Conservation (phyloP, 2,888 invertebrate genomes). For the Abrostola tripartita region DNA sequence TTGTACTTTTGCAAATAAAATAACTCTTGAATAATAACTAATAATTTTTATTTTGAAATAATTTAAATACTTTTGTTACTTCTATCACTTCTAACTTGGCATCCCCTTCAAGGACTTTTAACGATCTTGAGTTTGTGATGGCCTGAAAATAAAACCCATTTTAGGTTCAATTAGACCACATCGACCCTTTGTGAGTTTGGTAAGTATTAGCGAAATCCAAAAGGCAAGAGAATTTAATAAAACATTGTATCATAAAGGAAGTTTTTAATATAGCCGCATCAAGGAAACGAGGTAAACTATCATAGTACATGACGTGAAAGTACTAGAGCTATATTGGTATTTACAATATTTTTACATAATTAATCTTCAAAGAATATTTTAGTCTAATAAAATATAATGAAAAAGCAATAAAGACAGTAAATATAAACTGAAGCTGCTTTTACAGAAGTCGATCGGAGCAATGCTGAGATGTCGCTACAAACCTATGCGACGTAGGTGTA, state of each 20-base stretch:
- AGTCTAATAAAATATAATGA: slow-evolving; percentile 55
- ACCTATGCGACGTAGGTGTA: slow-evolving; percentile 98
- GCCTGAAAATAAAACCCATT: slow-evolving; percentile 83
- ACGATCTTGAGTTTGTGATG: slow-evolving; percentile 73
- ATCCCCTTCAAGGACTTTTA: slow-evolving; percentile 76
- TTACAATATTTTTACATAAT: slow-evolving; percentile 79
- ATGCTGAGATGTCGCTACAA: slow-evolving; percentile 57
- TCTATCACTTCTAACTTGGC: slow-evolving; percentile 85
- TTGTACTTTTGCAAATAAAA: slow-evolving; percentile 77
- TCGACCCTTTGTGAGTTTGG: slow-evolving; percentile 31
- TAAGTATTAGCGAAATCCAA: slow-evolving; percentile 43
- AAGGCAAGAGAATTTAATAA: slow-evolving; percentile 64
- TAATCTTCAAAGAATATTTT: slow-evolving; percentile 58
- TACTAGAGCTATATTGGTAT: slow-evolving; percentile 80
- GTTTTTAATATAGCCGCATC: slow-evolving; percentile 82
- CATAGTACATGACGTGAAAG: slow-evolving; percentile 77
- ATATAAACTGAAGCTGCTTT: slow-evolving; percentile 53
- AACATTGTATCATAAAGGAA: slow-evolving; percentile 77
- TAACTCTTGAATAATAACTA: slow-evolving; percentile 78
- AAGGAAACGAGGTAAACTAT: slow-evolving; percentile 79
- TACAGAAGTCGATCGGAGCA: slow-evolving; percentile 51
- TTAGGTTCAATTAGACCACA: slow-evolving; percentile 56
- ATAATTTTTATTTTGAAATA: slow-evolving; percentile 86
- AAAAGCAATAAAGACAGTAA: slow-evolving; percentile 59
- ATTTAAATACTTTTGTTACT: slow-evolving; percentile 86